Conservation (phyloP, 2,888 invertebrate genomes). For the Nomada fucata region DNA sequence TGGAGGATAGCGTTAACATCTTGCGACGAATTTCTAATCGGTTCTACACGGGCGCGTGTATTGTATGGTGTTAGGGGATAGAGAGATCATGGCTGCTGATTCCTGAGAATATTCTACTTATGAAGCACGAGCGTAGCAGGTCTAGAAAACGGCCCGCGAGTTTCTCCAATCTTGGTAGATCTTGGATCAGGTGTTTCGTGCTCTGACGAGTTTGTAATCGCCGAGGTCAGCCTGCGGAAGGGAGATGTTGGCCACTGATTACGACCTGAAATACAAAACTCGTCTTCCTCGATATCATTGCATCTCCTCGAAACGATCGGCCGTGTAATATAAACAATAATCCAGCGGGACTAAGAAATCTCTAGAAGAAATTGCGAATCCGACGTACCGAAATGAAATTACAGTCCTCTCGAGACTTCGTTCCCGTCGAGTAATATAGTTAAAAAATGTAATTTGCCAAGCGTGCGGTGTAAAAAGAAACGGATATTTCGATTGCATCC, state of each 20-base stretch:
- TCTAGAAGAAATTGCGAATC: no score
- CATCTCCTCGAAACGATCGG: no score
- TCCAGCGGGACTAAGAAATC: no score
- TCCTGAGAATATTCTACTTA: slow-evolving; percentile 10
- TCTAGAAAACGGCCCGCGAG: neutral
- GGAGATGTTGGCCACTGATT: neutral
- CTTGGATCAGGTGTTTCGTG: neutral
- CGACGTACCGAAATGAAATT: no score
- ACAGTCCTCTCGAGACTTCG: neutral
- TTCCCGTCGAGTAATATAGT: neutral
- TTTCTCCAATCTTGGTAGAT: slow-evolving; percentile 4
- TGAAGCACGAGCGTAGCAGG: neutral
- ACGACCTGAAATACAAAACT: neutral
- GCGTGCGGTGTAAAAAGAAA: neutral
- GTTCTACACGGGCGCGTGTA: neutral
- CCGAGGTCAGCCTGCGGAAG: neutral
- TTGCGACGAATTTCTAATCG: neutral
- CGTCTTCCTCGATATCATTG: no score
- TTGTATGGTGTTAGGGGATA: neutral
- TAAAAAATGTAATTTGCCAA: neutral
- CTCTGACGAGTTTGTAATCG: slow-evolving; percentile 12
- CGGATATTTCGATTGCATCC: neutral
- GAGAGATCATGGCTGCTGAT: slow-evolving; percentile 10
- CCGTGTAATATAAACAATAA: no score
- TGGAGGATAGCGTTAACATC: no score